phyloP scores from a whole-genome alignment of 2,888 invertebrate species.

The Athetis lepigone region DNA sequence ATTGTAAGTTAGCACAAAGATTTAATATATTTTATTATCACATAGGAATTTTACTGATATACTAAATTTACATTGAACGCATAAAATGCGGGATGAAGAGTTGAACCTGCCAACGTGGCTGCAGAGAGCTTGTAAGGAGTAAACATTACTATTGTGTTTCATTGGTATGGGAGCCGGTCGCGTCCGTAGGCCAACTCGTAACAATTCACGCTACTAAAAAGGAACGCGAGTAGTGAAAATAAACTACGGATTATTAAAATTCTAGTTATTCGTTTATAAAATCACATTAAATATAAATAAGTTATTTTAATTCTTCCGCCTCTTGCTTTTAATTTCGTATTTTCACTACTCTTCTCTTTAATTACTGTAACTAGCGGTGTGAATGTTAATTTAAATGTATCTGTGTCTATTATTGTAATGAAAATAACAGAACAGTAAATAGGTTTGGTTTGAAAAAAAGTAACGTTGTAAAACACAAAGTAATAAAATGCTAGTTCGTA shows the following conservation, averaged over 20 bases:
- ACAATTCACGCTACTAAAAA: conserved; percentile 6
- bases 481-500: conserved; percentile 17
- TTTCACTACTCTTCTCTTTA: conserved; percentile 32
- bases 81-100: conserved; percentile 84
- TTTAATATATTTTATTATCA: conserved; percentile 91
- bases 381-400: conserved; percentile 1
- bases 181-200: conserved; percentile 1
- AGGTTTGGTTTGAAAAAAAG: conserved; percentile 2
- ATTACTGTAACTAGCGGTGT: conserved; percentile 1
- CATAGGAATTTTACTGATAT: conserved; percentile 89
- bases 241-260: conserved; percentile 17
- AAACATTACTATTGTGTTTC: conserved; percentile 42
- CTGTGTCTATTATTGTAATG: conserved; percentile 4
- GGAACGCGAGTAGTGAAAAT: conserved; percentile 37
- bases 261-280: conserved; percentile 18
- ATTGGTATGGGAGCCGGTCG: conserved; percentile 59
- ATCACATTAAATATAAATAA: conserved; percentile 49
- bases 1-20: conserved; percentile 91
- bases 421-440: conserved; percentile 1
- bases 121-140: conserved; percentile 79
- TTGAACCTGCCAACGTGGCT: conserved; percentile 78
- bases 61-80: conserved; percentile 87
- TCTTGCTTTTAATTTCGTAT: conserved; percentile 49
- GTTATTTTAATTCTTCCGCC: conserved; percentile 58
- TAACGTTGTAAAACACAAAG: conserved; percentile 4